Base-by-base conservation (phyloP, 2,113 vertebrate genomes). In the Dasyprocta punctata region DNA sequence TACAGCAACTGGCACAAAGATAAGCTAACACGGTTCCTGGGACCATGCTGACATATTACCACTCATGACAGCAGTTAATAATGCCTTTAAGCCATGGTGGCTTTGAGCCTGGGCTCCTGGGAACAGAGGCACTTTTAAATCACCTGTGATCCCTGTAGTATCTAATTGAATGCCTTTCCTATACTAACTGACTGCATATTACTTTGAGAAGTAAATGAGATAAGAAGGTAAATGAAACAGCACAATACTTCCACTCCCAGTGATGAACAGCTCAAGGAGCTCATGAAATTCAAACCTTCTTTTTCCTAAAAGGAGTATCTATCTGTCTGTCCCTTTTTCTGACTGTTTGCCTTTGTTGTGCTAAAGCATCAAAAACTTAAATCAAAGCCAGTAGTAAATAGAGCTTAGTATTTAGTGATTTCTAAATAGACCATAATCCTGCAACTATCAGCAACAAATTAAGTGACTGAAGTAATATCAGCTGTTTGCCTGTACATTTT, bases 51-150 rank as follows among this genome's bases (percentile, higher is more conserved):
- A 77, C 2, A 4, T n/a, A 26, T 16, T 7, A 47, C 47, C 52
- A 0, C 75, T 10, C 20, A 33, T 3, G 56, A 26, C 2, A 10
- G 12, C 1, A 12, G 7, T 12, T 38, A 0, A 0, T 1, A 0
- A 22, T 24, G 65, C 58, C 9, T 0, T 44, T 8, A 71, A 44
- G 30, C 3, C 6, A 3, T 8, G 3, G 1, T 1, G 4, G 16
- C 36, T 30, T 33, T 47, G 1, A 54, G 78, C 65, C 86, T 38
- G n/a, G 38, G 54, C 4, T 65, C 20, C 38, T 22, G 26, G 56
- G 13, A 38, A 58, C 3, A 49, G 26, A 78, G 49, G 30, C 44
- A 36, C 69, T 69, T 44, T 47, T 9, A 61, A 52, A n/a, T 81
- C 52, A 41, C 24, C 58, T 33, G 22, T 58, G 38, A 44, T n/a